Percentiles rank a stretch among this genome's conserved stretches.
Evolutionary conservation across 2,113 vertebrate genomes (phyloP).

Genomic region (Mobula hypostoma): DNA sequence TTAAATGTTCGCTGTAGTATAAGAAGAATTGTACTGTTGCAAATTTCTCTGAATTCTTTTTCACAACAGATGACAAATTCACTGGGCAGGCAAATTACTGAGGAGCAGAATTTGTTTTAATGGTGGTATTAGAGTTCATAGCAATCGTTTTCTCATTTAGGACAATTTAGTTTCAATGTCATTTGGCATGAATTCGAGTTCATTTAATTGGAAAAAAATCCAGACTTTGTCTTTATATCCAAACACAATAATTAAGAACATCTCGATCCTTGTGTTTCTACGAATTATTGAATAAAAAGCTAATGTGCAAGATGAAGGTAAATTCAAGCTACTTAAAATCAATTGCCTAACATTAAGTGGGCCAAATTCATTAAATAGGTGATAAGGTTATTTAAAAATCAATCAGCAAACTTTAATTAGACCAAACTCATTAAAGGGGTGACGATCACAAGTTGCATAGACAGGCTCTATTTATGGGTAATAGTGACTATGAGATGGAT

Average conservation of each 20-base stretch:
- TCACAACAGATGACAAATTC: not conserved
- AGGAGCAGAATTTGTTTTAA: not conserved
- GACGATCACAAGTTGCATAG: not conserved
- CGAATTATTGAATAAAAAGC: not conserved
- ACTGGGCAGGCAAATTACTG: not conserved
- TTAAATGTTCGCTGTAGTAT: not conserved
- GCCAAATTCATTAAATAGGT: not conserved
- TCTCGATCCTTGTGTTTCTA: not conserved
- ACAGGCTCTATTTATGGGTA: not conserved
- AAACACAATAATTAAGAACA: not conserved
- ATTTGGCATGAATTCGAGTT: not conserved
- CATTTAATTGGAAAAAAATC: not conserved
- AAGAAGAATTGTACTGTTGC: not conserved
- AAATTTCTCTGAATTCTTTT: not conserved
- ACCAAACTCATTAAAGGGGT: conserved; percentile 8
- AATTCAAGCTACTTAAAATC: not conserved
- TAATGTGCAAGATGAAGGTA: not conserved
- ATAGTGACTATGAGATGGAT: too few species aligned
- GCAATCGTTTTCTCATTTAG: not conserved
- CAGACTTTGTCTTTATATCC: not conserved
- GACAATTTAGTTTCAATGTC: not conserved
- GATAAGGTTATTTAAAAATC: conserved; percentile 6
- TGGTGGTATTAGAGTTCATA: not conserved
- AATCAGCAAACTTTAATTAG: conserved; percentile 17
- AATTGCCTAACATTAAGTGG: conserved; percentile 12